Base-by-base conservation (phyloP, 2,113 vertebrate genomes). In the Cheirogaleus medius region DNA sequence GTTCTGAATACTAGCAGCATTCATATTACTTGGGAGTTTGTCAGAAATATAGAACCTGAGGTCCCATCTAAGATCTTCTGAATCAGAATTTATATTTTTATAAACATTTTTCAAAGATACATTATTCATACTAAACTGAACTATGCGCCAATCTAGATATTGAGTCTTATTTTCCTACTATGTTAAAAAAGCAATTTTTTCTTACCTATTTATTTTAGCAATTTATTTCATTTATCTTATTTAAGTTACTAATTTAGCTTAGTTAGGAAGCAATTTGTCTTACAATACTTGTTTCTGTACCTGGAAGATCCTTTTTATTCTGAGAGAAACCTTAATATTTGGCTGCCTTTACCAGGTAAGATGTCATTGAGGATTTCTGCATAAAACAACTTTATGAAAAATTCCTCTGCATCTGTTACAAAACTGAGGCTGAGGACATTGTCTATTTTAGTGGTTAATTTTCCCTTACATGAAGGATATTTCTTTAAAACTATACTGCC, bases 181-280 rank as follows among this genome's bases (percentile, higher is more conserved):
- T 17, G 1, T 66, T 58, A 91, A 69, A 73, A 49, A 94, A 39
- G 3, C 6, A 73, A 47, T 86, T 77, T 87, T 86, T n/a, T 82
- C 29, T 71, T 68, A 80, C 4, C 49, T 54, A 69, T 80, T 77
- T 88, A 64, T 52, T 17, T 81, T 77, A 73, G 12, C 18, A 71
- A 47, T 23, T 42, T 52, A 49, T 73, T 32, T 52, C 73, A 32
- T 60, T 73, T n/a, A 49, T 64, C 84, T 71, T 63, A 82, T n/a
- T 94, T 34, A 82, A 64, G 37, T 64, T 37, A 90, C 9, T 34
- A 78, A 56, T 84, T 84, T 44, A 68, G 13, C 8, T 84, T 76
- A 63, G 12, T 94, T 56, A 85, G 20, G 56, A 94, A 82, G 15
- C 14, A 92, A 90, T 90, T 95, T 87, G 87, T 58, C 52, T 87